These are phyloP conservation scores for Phalangium opilio DNA, from an alignment of 2,888 invertebrate genomes.

Conservation along the genomic window DNA sequence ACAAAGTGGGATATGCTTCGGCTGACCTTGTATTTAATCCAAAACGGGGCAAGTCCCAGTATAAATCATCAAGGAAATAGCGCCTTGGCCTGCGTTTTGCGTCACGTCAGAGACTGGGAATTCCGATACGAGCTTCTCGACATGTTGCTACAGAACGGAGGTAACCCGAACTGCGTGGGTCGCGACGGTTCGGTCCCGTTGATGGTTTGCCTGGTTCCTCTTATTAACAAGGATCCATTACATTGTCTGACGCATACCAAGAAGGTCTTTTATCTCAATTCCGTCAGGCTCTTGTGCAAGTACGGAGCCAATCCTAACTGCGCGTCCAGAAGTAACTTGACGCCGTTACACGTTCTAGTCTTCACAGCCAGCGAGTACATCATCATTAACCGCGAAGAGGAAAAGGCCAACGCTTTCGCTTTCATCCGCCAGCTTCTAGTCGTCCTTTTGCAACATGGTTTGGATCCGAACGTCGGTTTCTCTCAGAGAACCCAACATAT, in stretches of 20 bases:
- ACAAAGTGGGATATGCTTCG: conserved; percentile 58
- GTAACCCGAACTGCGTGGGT: conserved; percentile 51
- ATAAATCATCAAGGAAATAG: conserved; percentile 54
- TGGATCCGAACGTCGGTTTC: conserved; percentile 41
- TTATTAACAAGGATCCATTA: conserved; percentile 55
- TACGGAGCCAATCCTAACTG: conserved; percentile 59
- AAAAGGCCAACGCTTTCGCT: conserved; percentile 39
- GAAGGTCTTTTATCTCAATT: conserved; percentile 56
- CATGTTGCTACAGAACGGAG: conserved; percentile 44
- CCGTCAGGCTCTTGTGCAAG: conserved; percentile 49
- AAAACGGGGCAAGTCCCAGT: conserved; percentile 47
- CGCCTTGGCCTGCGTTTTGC: conserved; percentile 50
- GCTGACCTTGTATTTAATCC: conserved; percentile 39
- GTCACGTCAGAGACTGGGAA: conserved; percentile 51
- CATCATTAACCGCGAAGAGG: conserved; percentile 47
- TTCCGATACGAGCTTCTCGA: conserved; percentile 44
- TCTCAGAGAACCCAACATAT: conserved; percentile 49
- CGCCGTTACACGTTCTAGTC: conserved; percentile 51
- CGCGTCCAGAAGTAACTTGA: conserved; percentile 42
- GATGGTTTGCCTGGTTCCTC: conserved; percentile 54
- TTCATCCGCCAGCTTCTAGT: conserved; percentile 52
- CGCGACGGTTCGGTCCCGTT: conserved; percentile 55
- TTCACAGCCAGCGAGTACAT: conserved; percentile 55
- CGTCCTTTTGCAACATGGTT: conserved; percentile 48
- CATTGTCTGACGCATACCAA: conserved; percentile 55